Percentiles rank a stretch among this genome's conserved stretches.
phyloP scores from a whole-genome alignment of 2,113 vertebrate genomes.

The Macquaria ambigua region DNA sequence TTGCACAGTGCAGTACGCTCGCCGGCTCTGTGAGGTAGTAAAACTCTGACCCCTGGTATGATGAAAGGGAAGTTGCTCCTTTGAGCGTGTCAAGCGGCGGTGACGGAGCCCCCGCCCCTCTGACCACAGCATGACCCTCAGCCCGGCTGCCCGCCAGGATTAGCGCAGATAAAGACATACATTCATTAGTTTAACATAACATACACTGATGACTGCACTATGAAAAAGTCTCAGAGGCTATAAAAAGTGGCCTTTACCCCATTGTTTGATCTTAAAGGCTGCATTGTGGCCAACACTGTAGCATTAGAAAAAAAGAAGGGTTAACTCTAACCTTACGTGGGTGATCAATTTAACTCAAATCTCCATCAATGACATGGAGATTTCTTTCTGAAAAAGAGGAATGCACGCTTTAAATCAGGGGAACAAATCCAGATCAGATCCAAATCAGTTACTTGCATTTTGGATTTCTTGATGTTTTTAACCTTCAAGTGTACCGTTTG shows the following conservation, averaged over 20 bases:
- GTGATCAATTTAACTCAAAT: not conserved
- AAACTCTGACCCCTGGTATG: conserved; percentile 81
- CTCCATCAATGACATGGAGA: not conserved
- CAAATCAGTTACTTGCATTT: not conserved
- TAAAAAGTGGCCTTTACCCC: conserved; percentile 18
- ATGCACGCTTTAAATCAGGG: not conserved
- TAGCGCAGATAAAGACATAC: conserved; percentile 69
- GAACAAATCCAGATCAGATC: not conserved
- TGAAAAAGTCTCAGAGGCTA: conserved; percentile 9
- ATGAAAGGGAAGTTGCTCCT: conserved; percentile 84
- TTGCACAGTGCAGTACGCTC: conserved; percentile 59
- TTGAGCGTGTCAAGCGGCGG: conserved; percentile 79
- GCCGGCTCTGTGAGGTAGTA: conserved; percentile 70
- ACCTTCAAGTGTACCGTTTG: not conserved
- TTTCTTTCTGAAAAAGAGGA: not conserved
- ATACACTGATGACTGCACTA: conserved; percentile 12
- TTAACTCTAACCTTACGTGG: conserved; percentile 13
- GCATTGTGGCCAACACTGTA: not conserved
- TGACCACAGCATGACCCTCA: conserved; percentile 81
- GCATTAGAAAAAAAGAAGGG: not conserved
- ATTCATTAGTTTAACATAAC: conserved; percentile 62
- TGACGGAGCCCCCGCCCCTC: conserved; percentile 62
- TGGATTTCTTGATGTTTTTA: not conserved
- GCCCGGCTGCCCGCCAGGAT: conserved; percentile 48
- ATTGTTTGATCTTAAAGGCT: conserved; percentile 29